Percentiles rank a stretch among this genome's conserved stretches.
phyloP scores from a whole-genome alignment of 53 echinoderm and acorn worm species.

The Echinarachnius parma region DNA sequence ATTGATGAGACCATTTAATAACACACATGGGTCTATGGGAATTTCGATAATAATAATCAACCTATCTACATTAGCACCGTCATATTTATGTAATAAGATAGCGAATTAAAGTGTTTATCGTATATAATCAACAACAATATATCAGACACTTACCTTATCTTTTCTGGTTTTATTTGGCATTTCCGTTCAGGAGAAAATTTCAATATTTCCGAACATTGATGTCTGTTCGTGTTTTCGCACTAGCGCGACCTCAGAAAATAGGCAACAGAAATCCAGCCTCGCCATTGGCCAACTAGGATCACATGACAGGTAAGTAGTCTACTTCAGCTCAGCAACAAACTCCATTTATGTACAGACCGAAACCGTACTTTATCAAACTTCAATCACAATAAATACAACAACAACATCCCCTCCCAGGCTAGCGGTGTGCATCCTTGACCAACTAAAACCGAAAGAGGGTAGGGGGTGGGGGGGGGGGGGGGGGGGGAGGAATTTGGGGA shows the following conservation, averaged over 20 bases:
- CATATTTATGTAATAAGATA: neutral
- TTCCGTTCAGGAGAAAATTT: conserved; percentile 22
- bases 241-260: conserved; percentile 47
- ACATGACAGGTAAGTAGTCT: too few species aligned
- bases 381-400: too few species aligned
- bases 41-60: neutral
- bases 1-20: neutral
- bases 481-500: too few species aligned
- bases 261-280: conserved; percentile 24
- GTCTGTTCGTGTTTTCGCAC: conserved; percentile 10
- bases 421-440: too few species aligned
- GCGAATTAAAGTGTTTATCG: neutral
- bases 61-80: neutral
- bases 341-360: too few species aligned
- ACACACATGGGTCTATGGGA: conserved; percentile 48
- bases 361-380: too few species aligned
- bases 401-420: too few species aligned
- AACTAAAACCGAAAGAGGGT: too few species aligned
- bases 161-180: conserved; percentile 51
- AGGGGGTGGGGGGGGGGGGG: too few species aligned
- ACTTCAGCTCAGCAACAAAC: too few species aligned
- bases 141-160: conserved; percentile 34
- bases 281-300: conserved; percentile 12
- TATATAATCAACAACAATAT: neutral
- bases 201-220: conserved; percentile 40